Conservation (phyloP, 2,113 vertebrate species). For the Eulacestoma nigropectus region DNA sequence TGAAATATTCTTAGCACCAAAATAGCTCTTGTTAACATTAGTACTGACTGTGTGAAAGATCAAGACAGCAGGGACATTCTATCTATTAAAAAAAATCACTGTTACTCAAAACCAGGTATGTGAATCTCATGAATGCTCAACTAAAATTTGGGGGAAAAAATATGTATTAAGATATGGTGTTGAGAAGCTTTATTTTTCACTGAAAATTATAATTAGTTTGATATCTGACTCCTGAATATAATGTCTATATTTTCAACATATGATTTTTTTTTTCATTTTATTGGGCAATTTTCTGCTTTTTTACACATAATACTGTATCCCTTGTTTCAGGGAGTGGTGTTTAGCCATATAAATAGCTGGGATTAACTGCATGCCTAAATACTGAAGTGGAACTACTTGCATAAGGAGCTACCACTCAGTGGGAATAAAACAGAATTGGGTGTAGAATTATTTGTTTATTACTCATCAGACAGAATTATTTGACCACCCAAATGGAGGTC, state of each 20-base stretch:
- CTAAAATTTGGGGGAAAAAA: neutral
- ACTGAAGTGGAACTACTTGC: slow-evolving; percentile 9
- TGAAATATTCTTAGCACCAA: neutral
- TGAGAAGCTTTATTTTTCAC: neutral
- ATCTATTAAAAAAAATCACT: neutral
- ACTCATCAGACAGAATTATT: slow-evolving; percentile 37
- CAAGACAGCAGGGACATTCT: neutral
- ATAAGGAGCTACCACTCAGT: slow-evolving; percentile 8
- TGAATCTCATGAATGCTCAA: neutral
- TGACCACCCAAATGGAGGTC: slow-evolving; percentile 50
- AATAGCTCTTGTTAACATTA: neutral
- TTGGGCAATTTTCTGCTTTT: neutral
- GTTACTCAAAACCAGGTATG: neutral
- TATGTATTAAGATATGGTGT: fast-evolving
- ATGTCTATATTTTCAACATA: neutral
- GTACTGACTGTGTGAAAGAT: neutral
- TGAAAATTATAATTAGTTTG: neutral
- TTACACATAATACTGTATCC: neutral
- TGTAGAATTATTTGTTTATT: slow-evolving; percentile 59
- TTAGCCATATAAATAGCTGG: neutral
- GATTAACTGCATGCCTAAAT: slow-evolving; percentile 44
- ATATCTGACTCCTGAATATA: neutral
- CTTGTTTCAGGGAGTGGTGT: slow-evolving; percentile 22
- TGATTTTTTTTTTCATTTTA: neutral
- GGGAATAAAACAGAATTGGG: slow-evolving; percentile 33